A percentile compares a stretch with the other conserved stretches of the same genome.
Evolutionary conservation across 2,113 vertebrate species (phyloP).

Genomic region (Agapornis roseicollis): DNA sequence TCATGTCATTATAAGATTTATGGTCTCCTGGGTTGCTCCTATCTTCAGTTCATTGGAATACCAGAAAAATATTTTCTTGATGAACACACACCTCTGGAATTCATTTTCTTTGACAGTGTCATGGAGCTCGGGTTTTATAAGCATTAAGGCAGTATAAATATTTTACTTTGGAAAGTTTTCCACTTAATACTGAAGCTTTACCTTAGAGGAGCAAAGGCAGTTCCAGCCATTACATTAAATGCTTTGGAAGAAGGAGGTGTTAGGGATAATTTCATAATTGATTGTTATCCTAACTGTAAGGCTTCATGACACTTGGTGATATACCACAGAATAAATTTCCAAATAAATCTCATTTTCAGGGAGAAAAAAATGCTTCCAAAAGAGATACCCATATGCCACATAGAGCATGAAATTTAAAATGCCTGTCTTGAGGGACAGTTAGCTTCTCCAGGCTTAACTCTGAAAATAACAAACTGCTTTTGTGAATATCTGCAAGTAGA

Average conservation of each 20-base stretch:
- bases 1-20: conserved; percentile 17
- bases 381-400: neutral
- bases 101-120: neutral
- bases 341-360: neutral
- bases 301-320: neutral
- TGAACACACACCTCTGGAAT: neutral
- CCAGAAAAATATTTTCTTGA: conserved; percentile 1
- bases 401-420: neutral
- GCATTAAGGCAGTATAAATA: neutral
- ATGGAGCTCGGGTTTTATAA: neutral
- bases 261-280: neutral
- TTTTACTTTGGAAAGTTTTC: neutral
- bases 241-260: neutral
- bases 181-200: neutral
- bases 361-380: neutral
- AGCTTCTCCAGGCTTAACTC: neutral
- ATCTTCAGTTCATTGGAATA: conserved; percentile 17
- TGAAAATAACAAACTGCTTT: neutral
- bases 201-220: neutral
- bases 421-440: neutral
- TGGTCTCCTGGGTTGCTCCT: neutral
- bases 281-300: neutral
- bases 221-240: neutral
- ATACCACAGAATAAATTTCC: neutral
- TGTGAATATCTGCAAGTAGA: neutral